A percentile compares a stretch with the other conserved stretches of the same genome.
Conservation (phyloP, 92 coral and sea anemone species). For the Palythoa heliodiscus region DNA sequence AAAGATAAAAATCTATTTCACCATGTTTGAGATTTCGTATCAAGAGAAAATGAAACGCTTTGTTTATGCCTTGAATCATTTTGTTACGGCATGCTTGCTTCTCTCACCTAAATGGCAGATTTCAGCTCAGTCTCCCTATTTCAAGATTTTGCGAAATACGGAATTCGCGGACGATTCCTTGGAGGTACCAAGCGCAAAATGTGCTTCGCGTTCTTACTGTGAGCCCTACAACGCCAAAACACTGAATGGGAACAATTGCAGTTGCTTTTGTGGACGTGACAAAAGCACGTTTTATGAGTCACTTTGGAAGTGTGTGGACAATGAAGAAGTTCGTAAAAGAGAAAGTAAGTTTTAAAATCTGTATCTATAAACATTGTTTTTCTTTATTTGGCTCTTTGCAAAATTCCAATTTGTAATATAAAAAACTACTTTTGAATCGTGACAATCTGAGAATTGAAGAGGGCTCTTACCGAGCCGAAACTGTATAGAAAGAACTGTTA, state of each 20-base stretch:
- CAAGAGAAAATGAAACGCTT: neutral
- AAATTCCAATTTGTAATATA: neutral
- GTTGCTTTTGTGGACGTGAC: conserved; percentile 35
- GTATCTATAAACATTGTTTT: neutral
- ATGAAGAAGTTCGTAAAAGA: conserved; percentile 18
- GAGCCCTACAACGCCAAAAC: neutral
- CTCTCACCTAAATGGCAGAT: neutral
- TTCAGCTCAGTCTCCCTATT: neutral
- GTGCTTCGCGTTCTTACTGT: neutral
- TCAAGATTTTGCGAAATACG: conserved; percentile 7
- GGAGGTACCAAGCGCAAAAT: neutral
- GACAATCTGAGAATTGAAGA: too few relatives aligned
- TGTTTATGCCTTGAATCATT: neutral
- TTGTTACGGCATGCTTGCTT: neutral
- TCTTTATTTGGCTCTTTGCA: neutral
- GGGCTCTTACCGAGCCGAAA: too few relatives aligned
- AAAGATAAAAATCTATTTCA: neutral
- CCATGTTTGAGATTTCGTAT: neutral
- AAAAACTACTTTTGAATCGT: too few relatives aligned
- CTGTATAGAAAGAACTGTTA: too few relatives aligned
- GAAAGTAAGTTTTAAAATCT: conserved; percentile 10
- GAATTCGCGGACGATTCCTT: conserved; percentile 17
- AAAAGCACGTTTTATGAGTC: conserved; percentile 39
- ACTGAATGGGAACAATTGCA: neutral
- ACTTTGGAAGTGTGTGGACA: conserved; percentile 21